Conservation (phyloP, 2,797 vertebrate species). For the Crax fasciolata region DNA sequence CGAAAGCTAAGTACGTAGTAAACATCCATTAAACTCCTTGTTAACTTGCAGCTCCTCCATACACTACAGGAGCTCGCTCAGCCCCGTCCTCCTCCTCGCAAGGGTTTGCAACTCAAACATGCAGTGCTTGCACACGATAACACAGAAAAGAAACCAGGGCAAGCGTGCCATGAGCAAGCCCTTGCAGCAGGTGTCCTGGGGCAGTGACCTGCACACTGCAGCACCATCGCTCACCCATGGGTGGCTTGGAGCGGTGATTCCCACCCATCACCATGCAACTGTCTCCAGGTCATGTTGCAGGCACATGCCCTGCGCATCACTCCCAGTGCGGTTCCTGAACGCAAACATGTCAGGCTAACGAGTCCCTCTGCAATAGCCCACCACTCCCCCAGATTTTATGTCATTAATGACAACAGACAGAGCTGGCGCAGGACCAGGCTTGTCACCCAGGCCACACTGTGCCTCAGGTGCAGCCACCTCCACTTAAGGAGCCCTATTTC, state of each 20-base stretch:
- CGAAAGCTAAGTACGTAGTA: not conserved
- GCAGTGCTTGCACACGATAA: not conserved
- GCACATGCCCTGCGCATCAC: fast-evolving
- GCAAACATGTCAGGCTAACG: not conserved
- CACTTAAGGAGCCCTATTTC: not conserved
- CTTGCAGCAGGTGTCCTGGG: not conserved
- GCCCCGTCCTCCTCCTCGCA: not conserved
- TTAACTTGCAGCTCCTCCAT: not conserved
- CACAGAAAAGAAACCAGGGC: not conserved
- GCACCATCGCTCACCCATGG: fast-evolving
- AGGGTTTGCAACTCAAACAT: not conserved
- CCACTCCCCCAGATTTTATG: not conserved
- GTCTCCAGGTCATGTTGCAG: not conserved
- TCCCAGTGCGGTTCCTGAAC: fast-evolving
- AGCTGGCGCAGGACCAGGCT: not conserved
- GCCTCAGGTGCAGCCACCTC: not conserved
- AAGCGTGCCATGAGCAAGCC: not conserved
- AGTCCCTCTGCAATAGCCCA: not conserved
- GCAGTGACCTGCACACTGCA: not conserved
- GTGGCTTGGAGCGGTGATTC: not conserved
- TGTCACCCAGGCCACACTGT: not conserved
- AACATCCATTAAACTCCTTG: not conserved
- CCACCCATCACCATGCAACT: not conserved
- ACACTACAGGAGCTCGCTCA: not conserved
- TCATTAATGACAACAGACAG: not conserved